Base-by-base conservation (phyloP, 2,113 vertebrate species). In the Scalopus aquaticus region DNA sequence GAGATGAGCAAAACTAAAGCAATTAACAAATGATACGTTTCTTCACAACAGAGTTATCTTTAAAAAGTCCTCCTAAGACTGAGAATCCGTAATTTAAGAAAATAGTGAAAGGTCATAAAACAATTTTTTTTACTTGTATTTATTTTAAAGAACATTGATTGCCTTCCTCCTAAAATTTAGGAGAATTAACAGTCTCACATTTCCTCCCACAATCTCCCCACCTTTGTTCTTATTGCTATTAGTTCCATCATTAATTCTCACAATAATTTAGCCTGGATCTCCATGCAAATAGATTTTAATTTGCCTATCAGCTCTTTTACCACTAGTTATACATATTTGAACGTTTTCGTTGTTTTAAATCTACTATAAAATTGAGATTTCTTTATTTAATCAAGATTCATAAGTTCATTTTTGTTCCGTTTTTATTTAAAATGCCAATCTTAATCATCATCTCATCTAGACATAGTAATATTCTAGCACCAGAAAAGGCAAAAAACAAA, bases 111-210 rank as follows among this genome's bases (percentile, higher is more conserved):
- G 10, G 51, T 54, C 9, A 69, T 69, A 56, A 95, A 37, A 5
- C 35, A 60, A 76, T 26, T n/a, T 81, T 91, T 35, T 91, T 56
- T 20, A 37, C 8, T 80, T 81, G 32, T 16, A 13, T 81, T 76
- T 65, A 81, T 80, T 91, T 85, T 82, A 81, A 10, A 54, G 49
- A 89, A 77, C 16, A 42, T 6, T 44, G 51, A 49, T 80, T 77
- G 13, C n/a, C 49, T 89, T 81, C 62, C 20, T 88, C 26, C 42
- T 85, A 65, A 91, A 74, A 46, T 39, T 26, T 30, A 77, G 30
- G 58, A 83, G 54, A 93, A 51, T 44, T 56, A 56, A 91, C 30
- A 70, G 72, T 91, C 62, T 85, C 13, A n/a, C n/a, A n/a, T 88
- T 80, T 80, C 88, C 19, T 91, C 67, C 73, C 30, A 85, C 9